phyloP scores from a whole-genome alignment of 2,797 vertebrate genomes.

The Podargus strigoides region DNA sequence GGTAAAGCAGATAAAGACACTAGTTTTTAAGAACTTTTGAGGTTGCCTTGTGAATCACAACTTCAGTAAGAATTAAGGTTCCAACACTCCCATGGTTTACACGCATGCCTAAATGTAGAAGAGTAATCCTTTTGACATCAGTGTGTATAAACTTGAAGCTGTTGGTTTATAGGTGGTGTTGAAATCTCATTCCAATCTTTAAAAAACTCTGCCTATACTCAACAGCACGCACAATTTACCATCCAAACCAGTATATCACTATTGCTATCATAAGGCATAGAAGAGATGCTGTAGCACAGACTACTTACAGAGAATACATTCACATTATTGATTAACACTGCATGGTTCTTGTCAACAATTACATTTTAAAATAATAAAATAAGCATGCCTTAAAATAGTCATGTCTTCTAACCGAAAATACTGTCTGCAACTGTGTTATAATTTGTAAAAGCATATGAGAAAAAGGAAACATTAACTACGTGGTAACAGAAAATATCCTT shows the following conservation, averaged over 20 bases:
- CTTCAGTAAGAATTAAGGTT: not conserved
- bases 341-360: not conserved
- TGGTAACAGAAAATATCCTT: not conserved
- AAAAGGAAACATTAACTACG: not conserved
- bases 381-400: not conserved
- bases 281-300: not conserved
- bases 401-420: not conserved
- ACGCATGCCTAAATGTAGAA: not conserved
- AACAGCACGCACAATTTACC: not conserved
- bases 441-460: not conserved
- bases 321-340: not conserved
- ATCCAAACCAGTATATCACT: rapidly evolving
- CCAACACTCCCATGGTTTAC: not conserved
- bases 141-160: not conserved
- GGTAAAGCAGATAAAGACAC: not conserved
- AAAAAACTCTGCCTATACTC: not conserved
- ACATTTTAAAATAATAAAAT: not conserved
- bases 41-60: not conserved
- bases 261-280: not conserved
- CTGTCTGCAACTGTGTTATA: not conserved
- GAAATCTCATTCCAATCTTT: not conserved
- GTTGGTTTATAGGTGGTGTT: not conserved
- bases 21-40: not conserved
- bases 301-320: not conserved
- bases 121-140: not conserved